Evolutionary conservation across 2,888 invertebrate genomes (phyloP), one percentile per base, ranked within the genome.

Genomic region (Gymnoscelis rufifasciata): DNA sequence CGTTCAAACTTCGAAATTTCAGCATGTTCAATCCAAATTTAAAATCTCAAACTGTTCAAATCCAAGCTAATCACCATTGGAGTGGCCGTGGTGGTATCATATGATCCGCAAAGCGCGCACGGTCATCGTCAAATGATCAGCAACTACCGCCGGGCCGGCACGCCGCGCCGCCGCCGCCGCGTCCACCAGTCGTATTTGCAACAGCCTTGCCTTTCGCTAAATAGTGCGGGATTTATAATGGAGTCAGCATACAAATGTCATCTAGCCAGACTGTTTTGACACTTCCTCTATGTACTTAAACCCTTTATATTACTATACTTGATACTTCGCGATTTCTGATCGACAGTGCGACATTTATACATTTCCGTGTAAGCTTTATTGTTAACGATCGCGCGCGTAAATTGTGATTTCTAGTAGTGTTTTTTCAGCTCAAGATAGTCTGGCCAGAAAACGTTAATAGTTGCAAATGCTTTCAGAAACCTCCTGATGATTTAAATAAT

Each of bases 71-170:
- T 50, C 49, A 50, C 49, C 49, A 33, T 45, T n/a, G 24, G 7
- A 30, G 11, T 13, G 23, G 29, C 35, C 12, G 45, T 13, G 23
- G 29, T 29, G 10, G 45, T 45, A 43, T 46, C 51, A 42, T 30
- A 40, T 29, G 43, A 44, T 44, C 42, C 19, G 50, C 47, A 54
- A 49, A 46, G 37, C 50, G 39, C 44, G 38, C 13, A 52, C 39
- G 14, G 43, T 31, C 43, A 51, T 60, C 74, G 68, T 73, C 77
- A 74, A 76, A 61, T 65, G 71, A 60, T 65, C 75, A 74, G 57
- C 59, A 45, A 50, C 52, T 53, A 13, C 47, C 15, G 35, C 51
- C 13, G 36, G 30, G 44, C 45, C 38, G 27, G 35, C 31, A 38
- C 30, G 30, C 30, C 38, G 10, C 13, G 30, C 38, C 30, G 11